phyloP scores from a whole-genome alignment of 2,888 invertebrate species.

The Siphonodentalium dalli region DNA sequence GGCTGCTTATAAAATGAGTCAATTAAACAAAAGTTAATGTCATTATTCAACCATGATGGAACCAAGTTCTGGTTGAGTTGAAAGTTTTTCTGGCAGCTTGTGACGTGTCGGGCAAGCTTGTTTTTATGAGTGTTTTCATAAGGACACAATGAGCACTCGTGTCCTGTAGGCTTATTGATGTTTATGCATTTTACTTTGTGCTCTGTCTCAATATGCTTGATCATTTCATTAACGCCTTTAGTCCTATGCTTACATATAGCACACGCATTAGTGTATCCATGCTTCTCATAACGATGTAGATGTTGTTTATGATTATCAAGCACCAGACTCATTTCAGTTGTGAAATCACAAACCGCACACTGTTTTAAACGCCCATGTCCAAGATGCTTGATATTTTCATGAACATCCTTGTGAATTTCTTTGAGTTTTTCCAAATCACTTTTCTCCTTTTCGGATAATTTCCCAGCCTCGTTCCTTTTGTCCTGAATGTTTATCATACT shows the following conservation, averaged over 20 bases:
- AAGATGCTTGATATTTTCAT: conserved; percentile 45
- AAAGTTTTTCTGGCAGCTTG: conserved; percentile 88
- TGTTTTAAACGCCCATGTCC: conserved; percentile 33
- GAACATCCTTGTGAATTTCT: conserved; percentile 48
- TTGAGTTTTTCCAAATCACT: conserved; percentile 75
- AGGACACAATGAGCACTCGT: conserved; percentile 91
- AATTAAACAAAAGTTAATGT: conserved; percentile 53
- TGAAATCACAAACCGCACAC: conserved; percentile 47
- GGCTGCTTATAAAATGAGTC: conserved; percentile 47
- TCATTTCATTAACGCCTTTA: conserved; percentile 70
- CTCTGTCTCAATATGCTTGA: conserved; percentile 89
- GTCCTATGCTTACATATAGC: conserved; percentile 84
- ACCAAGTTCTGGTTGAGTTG: conserved; percentile 83
- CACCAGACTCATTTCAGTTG: conserved; percentile 46
- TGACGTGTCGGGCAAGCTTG: conserved; percentile 85
- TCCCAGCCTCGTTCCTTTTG: conserved; percentile 70
- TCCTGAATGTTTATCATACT: conserved; percentile 89
- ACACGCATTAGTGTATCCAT: conserved; percentile 71
- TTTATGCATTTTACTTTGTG: conserved; percentile 84
- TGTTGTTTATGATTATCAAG: conserved; percentile 76
- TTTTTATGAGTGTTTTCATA: conserved; percentile 94
- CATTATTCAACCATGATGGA: conserved; percentile 67
- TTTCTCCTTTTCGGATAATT: conserved; percentile 70
- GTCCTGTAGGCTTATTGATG: conserved; percentile 84
- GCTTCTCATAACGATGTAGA: conserved; percentile 39